A percentile compares a stretch with the other conserved stretches of the same genome.
Evolutionary conservation across 2,888 invertebrate species (phyloP).

Genomic region (Helleia helle): DNA sequence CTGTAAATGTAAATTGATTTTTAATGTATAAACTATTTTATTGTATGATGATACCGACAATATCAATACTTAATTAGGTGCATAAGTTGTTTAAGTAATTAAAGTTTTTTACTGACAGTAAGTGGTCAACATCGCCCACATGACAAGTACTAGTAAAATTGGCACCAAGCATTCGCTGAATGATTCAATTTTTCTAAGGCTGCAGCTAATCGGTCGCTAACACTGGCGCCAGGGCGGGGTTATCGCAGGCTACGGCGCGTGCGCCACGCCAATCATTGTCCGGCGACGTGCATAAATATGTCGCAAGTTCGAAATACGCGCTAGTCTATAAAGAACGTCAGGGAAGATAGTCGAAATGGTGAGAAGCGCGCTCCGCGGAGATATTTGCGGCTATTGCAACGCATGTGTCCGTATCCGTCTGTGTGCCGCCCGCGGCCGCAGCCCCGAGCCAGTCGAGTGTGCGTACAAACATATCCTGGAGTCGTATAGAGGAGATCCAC

Average conservation of each 20-base stretch:
- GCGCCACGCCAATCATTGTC: constrained; percentile 46
- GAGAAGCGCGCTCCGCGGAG: constrained; percentile 42
- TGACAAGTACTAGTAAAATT: no score
- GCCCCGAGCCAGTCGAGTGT: constrained; percentile 57
- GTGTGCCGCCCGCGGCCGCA: constrained; percentile 53
- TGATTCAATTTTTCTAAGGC: constrained; percentile 15
- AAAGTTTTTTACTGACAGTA: no score
- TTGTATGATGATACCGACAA: no score
- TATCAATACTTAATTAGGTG: no score
- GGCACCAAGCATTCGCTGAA: not conserved
- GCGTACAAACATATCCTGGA: constrained; percentile 68
- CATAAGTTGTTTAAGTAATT: no score
- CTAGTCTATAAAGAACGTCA: constrained; percentile 42
- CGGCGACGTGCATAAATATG: constrained; percentile 49
- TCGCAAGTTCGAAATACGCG: constrained; percentile 28
- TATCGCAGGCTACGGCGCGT: constrained; percentile 66
- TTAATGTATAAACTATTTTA: no score
- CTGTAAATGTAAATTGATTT: no score
- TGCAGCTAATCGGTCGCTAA: constrained; percentile 28
- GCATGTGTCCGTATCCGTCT: constrained; percentile 60
- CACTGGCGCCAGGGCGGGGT: constrained; percentile 57
- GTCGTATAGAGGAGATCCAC: constrained; percentile 39
- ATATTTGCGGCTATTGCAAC: constrained; percentile 63
- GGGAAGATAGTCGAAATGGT: constrained; percentile 43
- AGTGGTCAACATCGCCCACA: not conserved